A percentile compares a stretch with the other conserved stretches of the same genome.
Conservation (phyloP, 1,140 invertebrate genomes). For the Hypothenemus hampei region DNA sequence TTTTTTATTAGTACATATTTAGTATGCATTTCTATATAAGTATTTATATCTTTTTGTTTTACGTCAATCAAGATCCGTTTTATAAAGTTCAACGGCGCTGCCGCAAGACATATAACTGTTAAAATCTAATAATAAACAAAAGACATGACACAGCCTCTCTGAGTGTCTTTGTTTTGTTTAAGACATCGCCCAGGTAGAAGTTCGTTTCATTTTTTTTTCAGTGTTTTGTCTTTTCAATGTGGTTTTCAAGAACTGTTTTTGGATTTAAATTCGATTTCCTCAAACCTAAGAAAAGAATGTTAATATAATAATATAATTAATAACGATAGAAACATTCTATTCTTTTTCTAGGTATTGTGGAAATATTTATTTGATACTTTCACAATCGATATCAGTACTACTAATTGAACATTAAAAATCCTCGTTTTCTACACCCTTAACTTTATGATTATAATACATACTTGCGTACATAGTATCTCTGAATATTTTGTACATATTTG, state of each 20-base stretch:
- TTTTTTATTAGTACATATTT: too few species aligned
- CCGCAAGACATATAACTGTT: conserved; percentile 15
- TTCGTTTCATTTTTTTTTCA: not conserved
- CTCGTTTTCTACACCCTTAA: too few species aligned
- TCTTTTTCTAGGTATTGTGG: too few species aligned
- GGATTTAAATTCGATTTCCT: conserved; percentile 9
- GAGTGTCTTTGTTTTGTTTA: conserved; percentile 6
- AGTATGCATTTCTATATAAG: not conserved
- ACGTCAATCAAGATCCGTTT: conserved; percentile 4
- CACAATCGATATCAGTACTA: conserved; percentile 16
- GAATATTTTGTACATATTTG: too few species aligned
- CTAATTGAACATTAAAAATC: too few species aligned
- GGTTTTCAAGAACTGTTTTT: not conserved
- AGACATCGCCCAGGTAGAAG: not conserved
- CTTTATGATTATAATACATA: too few species aligned
- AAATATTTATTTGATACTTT: too few species aligned
- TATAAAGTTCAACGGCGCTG: conserved; percentile 14
- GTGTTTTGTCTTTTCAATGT: not conserved
- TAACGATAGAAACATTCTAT: too few species aligned
- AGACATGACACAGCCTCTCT: conserved; percentile 6
- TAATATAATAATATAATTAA: too few species aligned
- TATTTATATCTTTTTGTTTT: too few species aligned
- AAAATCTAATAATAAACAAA: conserved; percentile 23
- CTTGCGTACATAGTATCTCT: too few species aligned
- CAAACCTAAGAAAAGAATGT: conserved; percentile 16